Base-by-base conservation (phyloP, 1,140 invertebrate species). In the Nasonia vitripennis region DNA sequence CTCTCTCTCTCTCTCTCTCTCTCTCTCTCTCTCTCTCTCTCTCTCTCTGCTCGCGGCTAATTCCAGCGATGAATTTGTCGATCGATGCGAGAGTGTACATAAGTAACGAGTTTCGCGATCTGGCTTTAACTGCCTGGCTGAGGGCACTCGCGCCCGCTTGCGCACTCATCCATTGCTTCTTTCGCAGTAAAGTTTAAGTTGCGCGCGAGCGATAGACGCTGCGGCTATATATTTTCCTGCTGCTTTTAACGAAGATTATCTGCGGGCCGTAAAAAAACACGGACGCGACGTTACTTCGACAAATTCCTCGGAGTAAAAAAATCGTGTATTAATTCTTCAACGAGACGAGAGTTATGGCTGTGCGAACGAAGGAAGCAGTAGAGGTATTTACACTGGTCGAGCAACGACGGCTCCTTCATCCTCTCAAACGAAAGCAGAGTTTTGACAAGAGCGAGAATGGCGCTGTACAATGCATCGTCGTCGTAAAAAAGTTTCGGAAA, bases 211-310 rank as follows among this genome's bases (percentile, higher is more conserved):
- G 81, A 83, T 83, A 75, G 81, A 4, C 55, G 37, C 23, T 31
- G 27, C 34, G 20, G 20, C 73, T 68, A 37, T 68, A 77, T 83
- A 67, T 83, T 67, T 62, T 9, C 74, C 37, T 6, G 17, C 9
- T 41, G 17, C 75, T 84, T 79, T 84, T 79, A 84, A 70, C 82
- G 41, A 84, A 84, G 75, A 78, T 84, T 84, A 84, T 78, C 83
- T 14, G 31, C 20, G 6, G 41, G 78, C 34, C 20, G 78, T 80
- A 80, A 80, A 77, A 77, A 67, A n/a, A 20, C 4, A 2, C 4
- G 51, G 41, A 48, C 51, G 51, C 9, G 48, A 51, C 67, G 14
- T 23, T 10, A 78, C 48, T 78, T 48, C 27, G 23, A 62, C 2
- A 20, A n/a, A 17, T 37, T 79, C n/a, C 78, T 23, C 34, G 73